Evolutionary conservation across 2,113 vertebrate species (phyloP).

Genomic region (Onychostoma macrolepis): DNA sequence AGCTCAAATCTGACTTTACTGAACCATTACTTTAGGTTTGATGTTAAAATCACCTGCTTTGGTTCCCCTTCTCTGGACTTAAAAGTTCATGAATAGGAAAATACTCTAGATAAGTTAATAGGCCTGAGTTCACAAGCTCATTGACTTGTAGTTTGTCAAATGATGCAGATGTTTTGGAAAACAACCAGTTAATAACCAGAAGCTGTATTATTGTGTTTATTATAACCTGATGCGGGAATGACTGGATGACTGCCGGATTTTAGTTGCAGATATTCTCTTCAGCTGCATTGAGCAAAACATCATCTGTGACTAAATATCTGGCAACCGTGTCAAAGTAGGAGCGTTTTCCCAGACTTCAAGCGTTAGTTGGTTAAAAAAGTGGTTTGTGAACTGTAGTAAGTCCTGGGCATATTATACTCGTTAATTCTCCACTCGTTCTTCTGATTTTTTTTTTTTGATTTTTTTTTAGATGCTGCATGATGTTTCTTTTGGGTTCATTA

Average conservation of each 20-base stretch:
- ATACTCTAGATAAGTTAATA: background rate
- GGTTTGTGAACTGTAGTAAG: background rate
- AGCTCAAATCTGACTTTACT: background rate
- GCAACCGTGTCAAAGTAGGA: background rate
- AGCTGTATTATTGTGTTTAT: background rate
- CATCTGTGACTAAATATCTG: background rate
- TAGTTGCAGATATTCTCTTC: background rate
- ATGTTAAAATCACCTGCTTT: background rate
- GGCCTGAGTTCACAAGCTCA: background rate
- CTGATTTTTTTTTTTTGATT: background rate
- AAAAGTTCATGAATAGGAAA: background rate
- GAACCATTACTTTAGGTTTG: background rate
- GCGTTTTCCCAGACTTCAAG: background rate
- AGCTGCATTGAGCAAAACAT: background rate
- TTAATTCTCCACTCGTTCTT: background rate
- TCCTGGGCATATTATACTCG: background rate
- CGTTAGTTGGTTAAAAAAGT: background rate
- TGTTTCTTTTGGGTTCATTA: background rate
- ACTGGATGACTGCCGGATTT: background rate
- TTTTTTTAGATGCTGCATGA: slow-evolving; percentile 17
- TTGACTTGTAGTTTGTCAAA: background rate
- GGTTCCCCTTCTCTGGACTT: background rate
- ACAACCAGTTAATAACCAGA: background rate
- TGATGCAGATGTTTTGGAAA: background rate
- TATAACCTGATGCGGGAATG: background rate